Evolutionary conservation across 2,113 vertebrate species (phyloP).

Genomic region (Acrocephalus arundinaceus): DNA sequence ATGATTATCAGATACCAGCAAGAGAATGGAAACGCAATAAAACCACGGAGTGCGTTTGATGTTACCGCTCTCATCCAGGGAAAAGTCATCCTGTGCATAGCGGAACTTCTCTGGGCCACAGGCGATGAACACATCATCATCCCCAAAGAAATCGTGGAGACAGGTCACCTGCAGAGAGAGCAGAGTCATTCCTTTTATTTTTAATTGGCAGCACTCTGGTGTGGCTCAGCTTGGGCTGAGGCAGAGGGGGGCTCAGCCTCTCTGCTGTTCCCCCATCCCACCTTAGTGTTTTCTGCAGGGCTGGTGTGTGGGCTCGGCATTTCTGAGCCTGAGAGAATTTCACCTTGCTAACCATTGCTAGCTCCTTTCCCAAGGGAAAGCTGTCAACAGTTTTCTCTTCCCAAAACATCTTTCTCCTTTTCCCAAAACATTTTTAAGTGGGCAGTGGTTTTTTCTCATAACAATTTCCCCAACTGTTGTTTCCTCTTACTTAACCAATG

Average conservation of each 20-base stretch:
- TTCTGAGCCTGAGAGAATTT: too few species aligned
- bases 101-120: conserved; percentile 98
- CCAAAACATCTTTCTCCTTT: too few species aligned
- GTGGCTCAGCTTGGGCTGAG: neutral
- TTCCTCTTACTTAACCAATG: too few species aligned
- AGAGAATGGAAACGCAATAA: neutral
- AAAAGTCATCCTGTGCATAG: conserved; percentile 97
- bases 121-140: conserved; percentile 96
- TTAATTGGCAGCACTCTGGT: neutral
- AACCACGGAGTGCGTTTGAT: neutral
- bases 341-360: too few species aligned
- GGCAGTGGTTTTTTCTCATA: too few species aligned
- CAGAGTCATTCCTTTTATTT: conserved; percentile 29
- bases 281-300: accelerated
- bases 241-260: neutral
- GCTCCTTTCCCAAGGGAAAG: too few species aligned
- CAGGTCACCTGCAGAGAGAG: conserved; percentile 87
- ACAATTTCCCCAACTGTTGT: too few species aligned
- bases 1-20: neutral
- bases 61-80: conserved; percentile 94
- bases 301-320: neutral
- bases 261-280: neutral
- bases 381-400: too few species aligned
- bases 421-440: too few species aligned
- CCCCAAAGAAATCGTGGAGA: conserved; percentile 98